phyloP scores from a whole-genome alignment of 2,113 vertebrate species.

The Actinemys pallida region DNA sequence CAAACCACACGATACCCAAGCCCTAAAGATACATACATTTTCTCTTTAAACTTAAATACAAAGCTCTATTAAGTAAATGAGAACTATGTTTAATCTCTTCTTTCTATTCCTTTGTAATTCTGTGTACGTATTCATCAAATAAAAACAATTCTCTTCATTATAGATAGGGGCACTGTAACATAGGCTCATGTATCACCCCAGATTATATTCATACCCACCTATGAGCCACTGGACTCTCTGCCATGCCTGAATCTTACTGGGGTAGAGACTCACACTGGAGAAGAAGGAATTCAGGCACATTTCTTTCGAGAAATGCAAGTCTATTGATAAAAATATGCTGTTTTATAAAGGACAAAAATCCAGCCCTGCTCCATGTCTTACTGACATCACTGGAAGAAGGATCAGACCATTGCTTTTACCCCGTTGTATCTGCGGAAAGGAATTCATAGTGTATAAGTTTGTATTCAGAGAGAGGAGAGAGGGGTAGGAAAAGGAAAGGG shows the following conservation, averaged over 20 bases:
- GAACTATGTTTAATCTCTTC: neutral
- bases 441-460: accelerated
- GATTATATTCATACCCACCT: neutral
- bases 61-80: constrained; percentile 44
- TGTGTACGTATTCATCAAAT: neutral
- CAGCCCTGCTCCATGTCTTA: neutral
- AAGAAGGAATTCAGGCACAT: neutral
- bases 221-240: neutral
- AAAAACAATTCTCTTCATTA: constrained; percentile 7
- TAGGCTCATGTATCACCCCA: neutral
- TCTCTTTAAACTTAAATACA: constrained; percentile 43
- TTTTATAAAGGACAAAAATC: neutral
- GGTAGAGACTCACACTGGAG: neutral
- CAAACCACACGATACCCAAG: constrained; percentile 55
- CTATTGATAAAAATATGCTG: neutral
- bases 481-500: neutral
- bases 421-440: neutral
- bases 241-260: neutral
- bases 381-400: neutral
- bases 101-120: constrained; percentile 1
- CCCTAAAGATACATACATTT: neutral
- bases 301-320: neutral
- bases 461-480: neutral
- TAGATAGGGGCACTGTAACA: neutral
- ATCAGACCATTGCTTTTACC: neutral